Base-by-base conservation (phyloP, 2,113 vertebrate species). In the Agapornis roseicollis region DNA sequence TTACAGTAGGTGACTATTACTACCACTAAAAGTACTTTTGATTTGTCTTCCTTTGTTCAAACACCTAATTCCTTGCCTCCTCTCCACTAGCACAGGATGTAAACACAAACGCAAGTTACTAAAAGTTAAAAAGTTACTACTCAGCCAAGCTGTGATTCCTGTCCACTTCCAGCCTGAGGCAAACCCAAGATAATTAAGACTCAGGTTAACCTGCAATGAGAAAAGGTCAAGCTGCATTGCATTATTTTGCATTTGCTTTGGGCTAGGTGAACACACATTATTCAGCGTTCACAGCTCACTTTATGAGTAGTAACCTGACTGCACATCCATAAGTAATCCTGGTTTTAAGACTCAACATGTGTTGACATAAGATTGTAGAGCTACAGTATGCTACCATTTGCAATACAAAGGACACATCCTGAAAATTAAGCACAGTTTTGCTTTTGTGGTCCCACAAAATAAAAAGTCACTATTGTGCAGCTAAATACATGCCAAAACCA, bases 181-280 rank as follows among this genome's bases (percentile, higher is more conserved):
- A 95, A 94, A 92, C 27, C 35, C 55, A 11, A 61, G 86, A 72
- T 93, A 97, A 97, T 97, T 93, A 96, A 96, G 91, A 92, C 84
- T 72, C 56, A 65, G 93, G 91, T 96, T 97, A 96, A 97, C 94
- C 83, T 65, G 52, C 86, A 94, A 90, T 14, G 91, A 95, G 93
- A 50, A 97, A 95, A 97, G 96, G 95, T 96, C 94, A 90, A 76
- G 80, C 80, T 69, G 17, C 70, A 90, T 35, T 42, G 91, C 93
- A 93, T 79, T 95, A 97, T 92, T 96, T 87, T 94, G 95, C 84
- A 95, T 94, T 93, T 87, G 93, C 94, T 97, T 64, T 90, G 77
- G 96, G 95, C 93, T 81, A 90, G 39, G 35, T 76, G 90, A 90
- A 88, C 19, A 24, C 65, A 60, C 42, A 64, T 92, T 88, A 92